Conservation (phyloP, 2,888 invertebrate genomes). For the Physocephala rufipes region DNA sequence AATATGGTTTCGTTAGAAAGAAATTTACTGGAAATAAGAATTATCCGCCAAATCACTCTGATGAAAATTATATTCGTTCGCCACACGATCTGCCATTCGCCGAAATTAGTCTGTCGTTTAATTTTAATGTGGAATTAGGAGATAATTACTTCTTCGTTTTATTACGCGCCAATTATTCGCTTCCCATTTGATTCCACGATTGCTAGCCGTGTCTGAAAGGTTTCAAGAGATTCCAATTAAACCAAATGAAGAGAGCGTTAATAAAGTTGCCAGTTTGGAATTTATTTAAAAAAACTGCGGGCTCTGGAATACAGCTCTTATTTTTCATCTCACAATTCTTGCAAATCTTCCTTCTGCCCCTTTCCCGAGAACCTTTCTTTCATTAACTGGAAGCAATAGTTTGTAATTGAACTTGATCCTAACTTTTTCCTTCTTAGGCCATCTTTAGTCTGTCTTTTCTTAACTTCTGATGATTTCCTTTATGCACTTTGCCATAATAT, state of each 20-base stretch:
- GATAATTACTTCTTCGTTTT: neutral
- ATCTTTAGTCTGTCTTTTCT: too few relatives aligned
- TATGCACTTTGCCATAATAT: too few relatives aligned
- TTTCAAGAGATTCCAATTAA: neutral
- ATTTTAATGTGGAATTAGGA: neutral
- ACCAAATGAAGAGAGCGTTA: slow-evolving; percentile 1
- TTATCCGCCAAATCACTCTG: neutral
- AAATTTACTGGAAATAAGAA: too few relatives aligned
- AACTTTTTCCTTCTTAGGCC: too few relatives aligned
- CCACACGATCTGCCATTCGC: neutral
- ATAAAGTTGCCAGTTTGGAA: neutral
- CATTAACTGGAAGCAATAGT: too few relatives aligned
- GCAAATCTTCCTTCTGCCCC: too few relatives aligned
- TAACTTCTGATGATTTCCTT: too few relatives aligned
- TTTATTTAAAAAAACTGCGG: neutral
- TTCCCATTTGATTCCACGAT: neutral
- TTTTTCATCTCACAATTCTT: too few relatives aligned
- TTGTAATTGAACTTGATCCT: too few relatives aligned
- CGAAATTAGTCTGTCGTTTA: neutral
- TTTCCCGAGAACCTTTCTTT: too few relatives aligned
- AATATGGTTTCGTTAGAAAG: too few relatives aligned
- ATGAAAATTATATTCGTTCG: neutral
- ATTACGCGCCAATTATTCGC: neutral
- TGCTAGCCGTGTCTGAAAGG: neutral
- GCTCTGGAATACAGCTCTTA: neutral